Base-by-base conservation (phyloP, 2,888 invertebrate genomes). In the Slavum lentiscoides region DNA sequence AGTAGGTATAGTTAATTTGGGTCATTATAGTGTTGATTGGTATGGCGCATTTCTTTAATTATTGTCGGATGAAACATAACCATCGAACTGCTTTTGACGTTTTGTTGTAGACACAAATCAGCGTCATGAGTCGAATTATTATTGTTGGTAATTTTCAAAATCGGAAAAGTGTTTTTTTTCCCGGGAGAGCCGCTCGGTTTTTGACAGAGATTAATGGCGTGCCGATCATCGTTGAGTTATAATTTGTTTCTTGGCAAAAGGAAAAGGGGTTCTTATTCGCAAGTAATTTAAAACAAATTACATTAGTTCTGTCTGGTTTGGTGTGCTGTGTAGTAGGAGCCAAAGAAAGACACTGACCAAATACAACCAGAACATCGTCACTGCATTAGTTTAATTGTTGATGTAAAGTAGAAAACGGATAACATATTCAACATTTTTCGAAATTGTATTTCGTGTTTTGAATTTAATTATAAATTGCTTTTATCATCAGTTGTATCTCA, bases 241-340 rank as follows among this genome's bases (percentile, higher is more conserved):
- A 80, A 72, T 80, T 80, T 72, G 80, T 80, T 72, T 80, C 80
- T 72, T 80, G 80, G 72, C 80, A 80, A 72, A 55, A 62, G 64
- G 55, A 72, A 77, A 77, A 75, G 58, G 43, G 67, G 43, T 76
- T 76, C 59, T 67, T 76, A 76, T 76, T 76, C 80, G 23, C 64
- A 43, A 80, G 80, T 80, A 80, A 80, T 80, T 80, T 64, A 64
- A 80, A 80, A 80, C 72, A 80, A 80, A 80, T 80, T 80, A 80
- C 80, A 80, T 80, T 72, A 80, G 70, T 80, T 66, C 72, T 70
- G 72, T 80, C 70, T 70, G 80, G 80, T 72, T 72, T 72, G 70
- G 77, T 55, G 70, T 66, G 37, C 30, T 30, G 59, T 30, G 59
- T 11, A 13, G 49, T 30, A 53, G 62, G 77, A 77, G 77, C 77